These are phyloP conservation scores for Nerophis lumbriciformis DNA, from an alignment of 2,113 vertebrate species.

Conservation along the genomic window DNA sequence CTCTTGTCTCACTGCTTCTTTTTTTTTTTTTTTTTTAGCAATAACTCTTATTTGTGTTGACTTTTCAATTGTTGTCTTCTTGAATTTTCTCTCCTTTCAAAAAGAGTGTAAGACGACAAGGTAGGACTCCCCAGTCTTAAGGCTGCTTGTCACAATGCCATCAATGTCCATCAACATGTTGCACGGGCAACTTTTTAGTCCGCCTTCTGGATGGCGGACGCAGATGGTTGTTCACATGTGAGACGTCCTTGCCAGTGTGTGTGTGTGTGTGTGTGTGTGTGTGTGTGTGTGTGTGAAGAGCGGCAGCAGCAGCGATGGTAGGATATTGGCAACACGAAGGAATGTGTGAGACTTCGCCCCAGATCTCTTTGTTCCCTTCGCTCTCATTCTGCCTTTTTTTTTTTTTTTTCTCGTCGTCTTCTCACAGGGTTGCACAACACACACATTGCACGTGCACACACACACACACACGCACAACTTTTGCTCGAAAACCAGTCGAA, in stretches of 20 bases:
- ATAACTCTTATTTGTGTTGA: not conserved
- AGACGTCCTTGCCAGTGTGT: not conserved
- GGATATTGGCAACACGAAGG: constrained; percentile 57
- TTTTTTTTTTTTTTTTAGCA: not conserved
- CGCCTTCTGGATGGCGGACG: constrained; percentile 19
- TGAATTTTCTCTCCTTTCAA: not conserved
- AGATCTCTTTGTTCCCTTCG: constrained; percentile 64
- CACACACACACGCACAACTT: constrained; percentile 45
- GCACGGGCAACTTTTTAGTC: constrained; percentile 6
- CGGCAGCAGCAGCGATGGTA: constrained; percentile 18
- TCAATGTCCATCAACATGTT: not conserved
- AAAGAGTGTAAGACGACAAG: not conserved
- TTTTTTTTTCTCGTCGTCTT: constrained; percentile 35
- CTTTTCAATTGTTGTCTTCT: not conserved
- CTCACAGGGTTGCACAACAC: constrained; percentile 45
- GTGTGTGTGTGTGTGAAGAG: constrained; percentile 6
- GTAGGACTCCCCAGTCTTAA: not conserved
- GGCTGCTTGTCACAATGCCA: constrained; percentile 12
- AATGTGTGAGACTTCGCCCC: constrained; percentile 64
- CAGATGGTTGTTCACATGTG: constrained; percentile 16
- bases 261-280: constrained; percentile 6
- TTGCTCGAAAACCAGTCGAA: constrained; percentile 62
- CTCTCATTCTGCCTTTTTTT: constrained; percentile 38
- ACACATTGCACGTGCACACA: constrained; percentile 31
- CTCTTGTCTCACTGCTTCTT: too few relatives aligned